These are phyloP conservation scores for Bostrychus sinensis DNA, from an alignment of 2,113 vertebrate genomes.

Conservation along the genomic window DNA sequence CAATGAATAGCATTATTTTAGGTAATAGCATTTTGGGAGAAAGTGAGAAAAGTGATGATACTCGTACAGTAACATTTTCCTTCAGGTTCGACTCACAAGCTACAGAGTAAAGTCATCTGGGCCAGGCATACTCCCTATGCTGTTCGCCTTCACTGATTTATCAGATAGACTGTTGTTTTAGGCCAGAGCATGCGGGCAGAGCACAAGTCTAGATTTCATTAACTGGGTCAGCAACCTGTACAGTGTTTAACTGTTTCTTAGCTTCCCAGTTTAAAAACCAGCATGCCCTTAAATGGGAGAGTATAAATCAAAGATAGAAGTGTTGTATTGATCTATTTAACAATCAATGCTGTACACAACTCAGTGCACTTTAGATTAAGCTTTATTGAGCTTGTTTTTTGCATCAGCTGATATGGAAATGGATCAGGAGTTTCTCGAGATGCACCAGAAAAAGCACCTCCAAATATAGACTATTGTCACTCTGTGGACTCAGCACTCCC, in stretches of 20 bases:
- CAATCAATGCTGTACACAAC: constrained; percentile 60
- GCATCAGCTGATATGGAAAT: constrained; percentile 27
- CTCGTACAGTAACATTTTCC: constrained; percentile 49
- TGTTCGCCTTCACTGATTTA: constrained; percentile 40
- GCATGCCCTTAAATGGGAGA: constrained; percentile 34
- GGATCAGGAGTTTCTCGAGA: constrained; percentile 20
- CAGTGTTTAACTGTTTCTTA: constrained; percentile 54
- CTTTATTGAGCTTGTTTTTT: constrained; percentile 28
- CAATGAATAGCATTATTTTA: constrained; percentile 10
- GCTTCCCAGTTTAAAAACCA: constrained; percentile 56
- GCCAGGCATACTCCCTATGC: constrained; percentile 45
- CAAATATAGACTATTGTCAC: constrained; percentile 62
- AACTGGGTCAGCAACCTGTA: constrained; percentile 68
- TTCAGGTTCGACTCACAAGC: constrained; percentile 29
- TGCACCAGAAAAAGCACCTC: constrained; percentile 29
- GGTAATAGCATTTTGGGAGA: background rate
- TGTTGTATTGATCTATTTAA: constrained; percentile 59
- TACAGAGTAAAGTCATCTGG: constrained; percentile 58
- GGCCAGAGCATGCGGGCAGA: constrained; percentile 32
- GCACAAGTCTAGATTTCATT: constrained; percentile 24
- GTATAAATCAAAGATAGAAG: constrained; percentile 70
- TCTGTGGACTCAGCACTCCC: constrained; percentile 49
- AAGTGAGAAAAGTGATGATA: constrained; percentile 39
- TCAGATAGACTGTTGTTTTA: constrained; percentile 60
- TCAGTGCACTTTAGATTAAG: constrained; percentile 42